These are phyloP conservation scores for Taeniopygia guttata DNA, from an alignment of 2,797 vertebrate species.

Conservation along the genomic window DNA sequence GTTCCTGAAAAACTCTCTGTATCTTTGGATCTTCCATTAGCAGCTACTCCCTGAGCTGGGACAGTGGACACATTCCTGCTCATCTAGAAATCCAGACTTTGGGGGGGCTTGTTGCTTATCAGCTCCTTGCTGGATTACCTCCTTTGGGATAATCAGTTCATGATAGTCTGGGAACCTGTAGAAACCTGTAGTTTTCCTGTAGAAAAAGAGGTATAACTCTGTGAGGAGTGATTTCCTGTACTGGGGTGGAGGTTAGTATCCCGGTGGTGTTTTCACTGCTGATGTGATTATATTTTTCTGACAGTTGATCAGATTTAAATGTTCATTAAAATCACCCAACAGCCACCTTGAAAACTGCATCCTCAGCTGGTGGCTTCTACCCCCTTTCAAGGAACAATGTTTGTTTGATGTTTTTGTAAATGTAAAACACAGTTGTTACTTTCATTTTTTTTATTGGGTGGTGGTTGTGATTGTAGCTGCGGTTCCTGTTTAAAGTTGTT, in stretches of 20 bases:
- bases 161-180: background rate
- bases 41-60: background rate
- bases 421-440: background rate
- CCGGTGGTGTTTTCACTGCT: background rate
- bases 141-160: background rate
- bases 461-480: background rate
- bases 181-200: background rate
- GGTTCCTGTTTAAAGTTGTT: background rate
- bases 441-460: background rate
- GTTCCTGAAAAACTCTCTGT: background rate
- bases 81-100: background rate
- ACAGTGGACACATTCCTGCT: background rate
- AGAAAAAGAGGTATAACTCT: background rate
- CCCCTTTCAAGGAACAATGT: fast-evolving
- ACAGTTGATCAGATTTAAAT: background rate
- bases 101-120: fast-evolving
- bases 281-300: background rate
- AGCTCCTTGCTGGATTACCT: background rate
- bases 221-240: background rate
- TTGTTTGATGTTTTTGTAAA: background rate
- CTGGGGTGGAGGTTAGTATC: background rate
- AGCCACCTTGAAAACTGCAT: background rate
- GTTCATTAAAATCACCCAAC: background rate
- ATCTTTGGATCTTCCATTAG: background rate
- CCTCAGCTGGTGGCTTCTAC: background rate